phyloP scores from a whole-genome alignment of 2,888 invertebrate genomes.

The Sesamia inferens region DNA sequence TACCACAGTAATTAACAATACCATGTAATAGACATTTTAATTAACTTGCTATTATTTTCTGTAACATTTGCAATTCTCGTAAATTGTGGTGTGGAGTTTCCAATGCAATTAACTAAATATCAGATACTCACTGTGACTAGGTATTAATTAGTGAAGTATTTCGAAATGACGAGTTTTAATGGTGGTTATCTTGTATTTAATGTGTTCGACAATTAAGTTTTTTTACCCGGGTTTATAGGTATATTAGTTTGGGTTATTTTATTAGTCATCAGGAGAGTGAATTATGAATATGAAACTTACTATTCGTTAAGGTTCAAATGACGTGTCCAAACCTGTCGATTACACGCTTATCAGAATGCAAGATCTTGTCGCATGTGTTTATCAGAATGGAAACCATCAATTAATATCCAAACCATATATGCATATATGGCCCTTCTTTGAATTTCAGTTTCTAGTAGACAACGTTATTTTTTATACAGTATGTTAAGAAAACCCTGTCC shows the following conservation, averaged over 20 bases:
- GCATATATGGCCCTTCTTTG: no score
- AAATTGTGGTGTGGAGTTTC: conserved; percentile 44
- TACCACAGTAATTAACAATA: conserved; percentile 45
- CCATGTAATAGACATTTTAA: conserved; percentile 59
- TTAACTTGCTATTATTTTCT: conserved; percentile 53
- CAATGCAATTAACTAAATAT: conserved; percentile 45
- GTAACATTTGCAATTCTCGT: conserved; percentile 48
- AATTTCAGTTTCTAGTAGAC: no score
- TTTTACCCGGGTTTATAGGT: no score
- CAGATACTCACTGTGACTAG: conserved; percentile 7
- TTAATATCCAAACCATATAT: background rate
- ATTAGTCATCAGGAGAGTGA: background rate
- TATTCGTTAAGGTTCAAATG: background rate
- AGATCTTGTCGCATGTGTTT: background rate
- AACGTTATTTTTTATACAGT: no score
- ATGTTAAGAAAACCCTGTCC: no score
- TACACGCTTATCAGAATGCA: background rate
- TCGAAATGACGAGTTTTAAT: conserved; percentile 16
- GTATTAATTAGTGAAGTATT: conserved; percentile 46
- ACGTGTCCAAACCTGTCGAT: background rate
- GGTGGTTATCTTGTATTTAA: conserved; percentile 23
- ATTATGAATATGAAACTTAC: background rate
- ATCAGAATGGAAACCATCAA: no score
- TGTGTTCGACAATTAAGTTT: conserved; percentile 21
- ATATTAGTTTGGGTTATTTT: background rate